phyloP scores from a whole-genome alignment of 2,888 invertebrate genomes.

The Pyralis farinalis region DNA sequence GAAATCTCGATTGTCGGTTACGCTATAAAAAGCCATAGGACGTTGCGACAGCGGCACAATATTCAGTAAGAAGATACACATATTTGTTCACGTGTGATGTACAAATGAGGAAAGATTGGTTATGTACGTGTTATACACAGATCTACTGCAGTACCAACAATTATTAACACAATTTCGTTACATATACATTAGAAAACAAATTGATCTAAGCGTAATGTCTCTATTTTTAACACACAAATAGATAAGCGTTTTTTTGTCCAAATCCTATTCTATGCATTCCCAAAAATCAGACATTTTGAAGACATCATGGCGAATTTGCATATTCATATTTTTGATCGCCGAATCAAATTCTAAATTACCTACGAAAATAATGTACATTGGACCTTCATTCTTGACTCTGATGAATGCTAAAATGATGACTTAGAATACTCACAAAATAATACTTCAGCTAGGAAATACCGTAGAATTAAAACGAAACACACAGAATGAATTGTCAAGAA shows the following conservation, averaged over 20 bases:
- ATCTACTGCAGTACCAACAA: conserved; percentile 76
- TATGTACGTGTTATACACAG: conserved; percentile 64
- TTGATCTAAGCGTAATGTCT: conserved; percentile 74
- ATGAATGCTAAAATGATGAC: conserved; percentile 47
- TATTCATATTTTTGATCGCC: conserved; percentile 38
- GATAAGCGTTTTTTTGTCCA: conserved; percentile 66
- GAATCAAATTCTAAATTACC: conserved; percentile 59
- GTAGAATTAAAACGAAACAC: conserved; percentile 35
- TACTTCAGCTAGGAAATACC: conserved; percentile 41
- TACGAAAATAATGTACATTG: conserved; percentile 71
- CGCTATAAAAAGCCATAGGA: conserved; percentile 29
- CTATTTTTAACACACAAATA: conserved; percentile 74
- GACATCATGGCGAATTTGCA: conserved; percentile 41
- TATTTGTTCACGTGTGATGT: conserved; percentile 43
- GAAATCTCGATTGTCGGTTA: conserved; percentile 28
- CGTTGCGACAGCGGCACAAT: conserved; percentile 36
- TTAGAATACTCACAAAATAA: conserved; percentile 39
- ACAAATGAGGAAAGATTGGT: conserved; percentile 54
- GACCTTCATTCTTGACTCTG: conserved; percentile 58
- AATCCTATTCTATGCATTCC: conserved; percentile 41
- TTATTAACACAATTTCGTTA: conserved; percentile 71
- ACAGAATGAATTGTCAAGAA: conserved; percentile 46
- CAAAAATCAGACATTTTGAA: conserved; percentile 53
- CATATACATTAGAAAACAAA: conserved; percentile 66
- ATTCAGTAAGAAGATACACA: conserved; percentile 39